Evolutionary conservation across 2,113 vertebrate species (phyloP), one percentile per base, ranked within the genome.

Genomic region (Podarcis cretensis): DNA sequence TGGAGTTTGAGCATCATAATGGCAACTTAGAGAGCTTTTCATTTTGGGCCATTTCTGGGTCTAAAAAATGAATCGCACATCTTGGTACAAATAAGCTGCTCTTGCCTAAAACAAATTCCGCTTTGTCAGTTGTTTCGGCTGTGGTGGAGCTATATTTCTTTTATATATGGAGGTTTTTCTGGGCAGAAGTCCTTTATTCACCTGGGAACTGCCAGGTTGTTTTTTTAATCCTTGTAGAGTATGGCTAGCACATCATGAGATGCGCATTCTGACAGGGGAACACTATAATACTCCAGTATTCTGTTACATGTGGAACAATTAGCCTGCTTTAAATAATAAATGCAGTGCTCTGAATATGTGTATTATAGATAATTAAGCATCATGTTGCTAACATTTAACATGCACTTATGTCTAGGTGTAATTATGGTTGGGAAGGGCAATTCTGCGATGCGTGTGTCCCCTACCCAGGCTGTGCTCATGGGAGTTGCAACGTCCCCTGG

Each of bases 391-490:
- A 95, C 89, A 91, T 93, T 96, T 95, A 92, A 94, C 92, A 88
- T 90, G 84, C 85, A 92, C 90, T 93, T 93, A 93, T 90, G 43
- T 95, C 92, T 96, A 99, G 99, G 96, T 99, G 99, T 96, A 97
- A 97, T 91, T 99, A 98, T 7, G 98, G 98, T 92, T 99, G 99
- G 99, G 98, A 98, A 96, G 98, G 98, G 12, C 96, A 96, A 9
- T 96, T 98, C 95, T 99, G 99, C 77, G 98, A 98, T 76, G 96
- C 98, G 93, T 99, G 99, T 63, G 92, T 99, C 91, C 97, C 97
- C 0, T 98, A 98, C 89, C 98, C 99, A 0, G 99, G 99, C 92
- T 99, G 99, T 7, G 96, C 98, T 65, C 98, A 99, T 21, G 98
- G 99, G 12, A 98, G 98, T 95, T 99, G 99, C 80, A 96, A 90